phyloP scores from a whole-genome alignment of 2,113 vertebrate species.

The Lasiurus cinereus region DNA sequence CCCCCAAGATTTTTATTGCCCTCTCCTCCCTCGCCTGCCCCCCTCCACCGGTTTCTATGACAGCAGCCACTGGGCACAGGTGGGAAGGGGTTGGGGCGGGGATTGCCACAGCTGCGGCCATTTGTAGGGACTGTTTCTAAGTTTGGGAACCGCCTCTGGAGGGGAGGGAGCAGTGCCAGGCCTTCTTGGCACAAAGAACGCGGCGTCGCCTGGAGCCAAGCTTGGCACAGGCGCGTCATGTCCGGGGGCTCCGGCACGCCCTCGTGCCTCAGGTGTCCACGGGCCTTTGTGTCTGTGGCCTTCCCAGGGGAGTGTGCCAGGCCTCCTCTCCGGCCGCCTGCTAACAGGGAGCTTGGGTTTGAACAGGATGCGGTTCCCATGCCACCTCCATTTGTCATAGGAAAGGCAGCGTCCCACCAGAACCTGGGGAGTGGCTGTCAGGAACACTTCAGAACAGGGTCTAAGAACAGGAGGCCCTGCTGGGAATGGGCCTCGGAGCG shows the following conservation, averaged over 20 bases:
- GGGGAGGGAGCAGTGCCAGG: not conserved
- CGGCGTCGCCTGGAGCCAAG: not conserved
- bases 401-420: slow-evolving; percentile 69
- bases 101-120: not conserved
- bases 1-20: not conserved
- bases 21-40: not conserved
- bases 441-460: slow-evolving; percentile 70
- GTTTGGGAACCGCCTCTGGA: not conserved
- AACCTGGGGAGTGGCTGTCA: slow-evolving; percentile 53
- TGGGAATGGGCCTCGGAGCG: slow-evolving; percentile 56
- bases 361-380: slow-evolving; percentile 66
- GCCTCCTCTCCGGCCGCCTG: slow-evolving; percentile 24
- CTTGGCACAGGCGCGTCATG: not conserved
- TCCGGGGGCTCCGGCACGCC: too few species aligned
- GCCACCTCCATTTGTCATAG: slow-evolving; percentile 70
- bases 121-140: not conserved
- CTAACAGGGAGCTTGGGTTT: slow-evolving; percentile 56
- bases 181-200: not conserved
- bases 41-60: not conserved
- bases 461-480: slow-evolving; percentile 20
- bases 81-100: not conserved
- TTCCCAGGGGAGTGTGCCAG: not conserved
- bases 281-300: not conserved
- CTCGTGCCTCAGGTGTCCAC: too few species aligned
- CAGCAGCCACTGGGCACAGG: slow-evolving; percentile 11